A percentile compares a stretch with the other conserved stretches of the same genome.
These are phyloP conservation scores for Mnemiopsis leidyi DNA, from an alignment of 37 sponge, comb jelly and placozoan genomes.

Conservation along the genomic window DNA sequence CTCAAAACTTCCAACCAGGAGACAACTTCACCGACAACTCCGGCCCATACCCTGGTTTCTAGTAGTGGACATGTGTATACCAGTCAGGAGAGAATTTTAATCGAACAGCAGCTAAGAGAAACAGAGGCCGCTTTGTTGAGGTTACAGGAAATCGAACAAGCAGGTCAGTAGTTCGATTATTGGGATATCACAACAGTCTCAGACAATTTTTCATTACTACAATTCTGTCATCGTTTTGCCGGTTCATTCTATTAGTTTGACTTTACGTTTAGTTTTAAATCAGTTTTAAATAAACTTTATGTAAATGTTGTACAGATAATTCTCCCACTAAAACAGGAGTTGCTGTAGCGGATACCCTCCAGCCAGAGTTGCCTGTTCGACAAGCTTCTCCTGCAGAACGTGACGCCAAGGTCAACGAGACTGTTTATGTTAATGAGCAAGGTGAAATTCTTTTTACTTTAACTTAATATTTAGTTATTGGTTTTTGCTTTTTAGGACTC, in stretches of 20 bases:
- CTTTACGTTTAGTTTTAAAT: too few species aligned
- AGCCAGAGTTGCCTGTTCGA: not conserved
- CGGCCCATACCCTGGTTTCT: not conserved
- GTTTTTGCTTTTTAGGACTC: too few species aligned
- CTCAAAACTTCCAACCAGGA: constrained; percentile 2
- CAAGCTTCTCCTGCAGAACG: not conserved
- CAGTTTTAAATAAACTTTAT: too few species aligned
- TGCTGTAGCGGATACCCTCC: not conserved
- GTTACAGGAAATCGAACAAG: constrained; percentile 19
- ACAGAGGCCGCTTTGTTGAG: not conserved
- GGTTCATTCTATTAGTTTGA: too few species aligned
- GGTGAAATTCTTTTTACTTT: too few species aligned
- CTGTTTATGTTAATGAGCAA: not conserved
- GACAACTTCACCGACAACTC: not conserved
- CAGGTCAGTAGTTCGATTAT: too few species aligned
- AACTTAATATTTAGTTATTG: too few species aligned
- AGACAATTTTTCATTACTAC: too few species aligned
- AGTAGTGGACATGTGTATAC: not conserved
- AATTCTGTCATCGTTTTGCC: too few species aligned
- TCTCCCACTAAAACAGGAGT: not conserved
- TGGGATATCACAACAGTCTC: too few species aligned
- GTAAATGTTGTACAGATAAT: too few species aligned
- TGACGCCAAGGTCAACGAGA: not conserved
- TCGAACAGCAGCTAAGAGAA: not conserved
- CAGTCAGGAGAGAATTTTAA: not conserved